These are phyloP conservation scores for Chloroceryle aenea DNA, from an alignment of 2,113 vertebrate genomes.

Conservation along the genomic window DNA sequence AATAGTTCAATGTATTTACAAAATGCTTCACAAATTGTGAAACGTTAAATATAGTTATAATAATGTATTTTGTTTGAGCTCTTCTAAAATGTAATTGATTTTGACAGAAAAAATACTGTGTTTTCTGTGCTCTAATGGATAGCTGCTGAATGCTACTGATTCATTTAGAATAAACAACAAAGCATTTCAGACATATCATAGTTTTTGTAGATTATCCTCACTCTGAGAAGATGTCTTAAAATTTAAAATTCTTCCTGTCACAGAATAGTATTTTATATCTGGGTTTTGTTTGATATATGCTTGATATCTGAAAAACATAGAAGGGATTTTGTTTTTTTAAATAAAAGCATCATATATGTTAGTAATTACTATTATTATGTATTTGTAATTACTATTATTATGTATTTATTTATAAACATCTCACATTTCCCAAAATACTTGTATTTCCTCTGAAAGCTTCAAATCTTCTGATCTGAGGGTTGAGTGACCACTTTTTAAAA, in stretches of 20 bases:
- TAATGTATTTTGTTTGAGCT: not conserved
- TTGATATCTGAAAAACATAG: not conserved
- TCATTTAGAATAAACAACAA: not conserved
- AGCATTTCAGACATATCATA: not conserved
- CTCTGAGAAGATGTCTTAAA: not conserved
- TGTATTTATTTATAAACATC: not conserved
- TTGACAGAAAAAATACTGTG: not conserved
- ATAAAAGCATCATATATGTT: not conserved
- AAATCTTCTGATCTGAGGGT: not conserved
- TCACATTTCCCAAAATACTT: not conserved
- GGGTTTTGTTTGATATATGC: not conserved
- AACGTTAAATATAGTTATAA: not conserved
- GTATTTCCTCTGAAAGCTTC: not conserved
- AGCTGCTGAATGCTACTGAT: not conserved
- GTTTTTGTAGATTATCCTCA: constrained; percentile 31
- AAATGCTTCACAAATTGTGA: not conserved
- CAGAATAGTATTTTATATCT: not conserved
- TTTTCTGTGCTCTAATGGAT: not conserved
- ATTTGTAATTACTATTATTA: not conserved
- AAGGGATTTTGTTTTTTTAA: not conserved
- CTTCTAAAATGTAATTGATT: not conserved
- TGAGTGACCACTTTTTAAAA: not conserved
- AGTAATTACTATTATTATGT: not conserved
- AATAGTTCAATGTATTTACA: not conserved
- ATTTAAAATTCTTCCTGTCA: constrained; percentile 2